Base-by-base conservation (phyloP, 2,888 invertebrate species). In the Zhuqinia jingwanae region DNA sequence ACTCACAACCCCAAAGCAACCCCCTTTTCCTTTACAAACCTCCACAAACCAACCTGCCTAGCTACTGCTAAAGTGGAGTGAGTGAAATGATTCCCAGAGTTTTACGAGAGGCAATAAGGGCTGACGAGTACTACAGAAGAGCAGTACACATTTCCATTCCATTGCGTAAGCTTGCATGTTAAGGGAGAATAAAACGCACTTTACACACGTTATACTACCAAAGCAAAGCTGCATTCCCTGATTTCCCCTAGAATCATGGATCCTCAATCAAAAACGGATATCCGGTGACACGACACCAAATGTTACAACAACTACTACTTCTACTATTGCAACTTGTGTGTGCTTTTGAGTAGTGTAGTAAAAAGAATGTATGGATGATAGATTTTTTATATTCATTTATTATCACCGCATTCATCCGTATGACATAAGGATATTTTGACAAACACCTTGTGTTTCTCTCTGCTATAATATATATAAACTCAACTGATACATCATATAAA, bases 241-340 rank as follows among this genome's bases (percentile, higher is more conserved):
- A 86, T 86, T 86, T 77, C 80, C 79, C 79, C 80, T 85, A 63
- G 76, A 87, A 84, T 87, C 85, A 87, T 84, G 88, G 85, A 89
- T 85, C 81, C 87, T 90, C 89, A 90, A 90, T 90, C 90, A 90
- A 89, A 90, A 90, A 88, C 90, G 90, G 90, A 90, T 90, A 90
- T 90, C 90, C 90, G 90, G 90, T 89, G 90, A 89, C 89, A 90
- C 83, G 82, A 78, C 83, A 89, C 85, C 90, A 89, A 87, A 89
- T 90, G 89, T 87, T 90, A 88, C 88, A 47, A 13, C 58, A n/a
- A n/a, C n/a, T n/a, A 76, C 45, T 58, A 47, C 58, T 15, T 42
- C 17, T 20, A 76, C 45, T 60, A 42, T 22, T 60, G 15, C 77
- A 77, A 77, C 36, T 60, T 77, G 56, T 42, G 42, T 22, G 56